Evolutionary conservation across 2,113 vertebrate species (phyloP).

Genomic region (Turnix velox): DNA sequence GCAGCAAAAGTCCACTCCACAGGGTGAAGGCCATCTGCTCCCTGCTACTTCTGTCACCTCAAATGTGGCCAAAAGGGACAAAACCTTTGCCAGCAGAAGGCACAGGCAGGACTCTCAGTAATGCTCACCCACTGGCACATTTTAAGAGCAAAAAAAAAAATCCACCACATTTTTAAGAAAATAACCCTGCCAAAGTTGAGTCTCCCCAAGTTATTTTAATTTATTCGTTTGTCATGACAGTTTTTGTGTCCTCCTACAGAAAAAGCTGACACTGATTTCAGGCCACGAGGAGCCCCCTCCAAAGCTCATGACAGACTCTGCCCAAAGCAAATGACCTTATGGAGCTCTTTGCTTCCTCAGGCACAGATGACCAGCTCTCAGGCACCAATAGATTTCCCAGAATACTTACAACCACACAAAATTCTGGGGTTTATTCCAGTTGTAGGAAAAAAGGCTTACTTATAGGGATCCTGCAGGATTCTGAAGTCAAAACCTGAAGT

Average conservation of each 20-base stretch:
- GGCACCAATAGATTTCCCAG: background rate
- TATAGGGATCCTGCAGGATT: background rate
- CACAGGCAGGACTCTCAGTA: background rate
- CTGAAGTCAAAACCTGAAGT: background rate
- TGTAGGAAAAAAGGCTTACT: background rate
- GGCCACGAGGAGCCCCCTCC: background rate
- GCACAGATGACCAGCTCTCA: no score
- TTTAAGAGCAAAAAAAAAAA: background rate
- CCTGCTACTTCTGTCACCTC: background rate
- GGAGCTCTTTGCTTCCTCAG: accelerated
- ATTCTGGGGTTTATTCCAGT: background rate
- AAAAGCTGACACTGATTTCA: accelerated
- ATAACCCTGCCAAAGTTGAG: background rate
- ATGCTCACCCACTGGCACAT: accelerated
- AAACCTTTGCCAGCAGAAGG: background rate
- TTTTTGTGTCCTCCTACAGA: background rate
- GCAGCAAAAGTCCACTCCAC: background rate
- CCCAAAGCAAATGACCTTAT: accelerated
- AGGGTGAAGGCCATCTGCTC: background rate
- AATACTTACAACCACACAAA: background rate
- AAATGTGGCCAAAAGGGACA: background rate
- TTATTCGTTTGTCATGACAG: background rate
- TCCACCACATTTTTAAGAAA: background rate
- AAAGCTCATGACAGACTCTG: background rate
- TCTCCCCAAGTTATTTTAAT: background rate